Evolutionary conservation across 2,113 vertebrate species (phyloP).

Genomic region (Isichthys henryi): DNA sequence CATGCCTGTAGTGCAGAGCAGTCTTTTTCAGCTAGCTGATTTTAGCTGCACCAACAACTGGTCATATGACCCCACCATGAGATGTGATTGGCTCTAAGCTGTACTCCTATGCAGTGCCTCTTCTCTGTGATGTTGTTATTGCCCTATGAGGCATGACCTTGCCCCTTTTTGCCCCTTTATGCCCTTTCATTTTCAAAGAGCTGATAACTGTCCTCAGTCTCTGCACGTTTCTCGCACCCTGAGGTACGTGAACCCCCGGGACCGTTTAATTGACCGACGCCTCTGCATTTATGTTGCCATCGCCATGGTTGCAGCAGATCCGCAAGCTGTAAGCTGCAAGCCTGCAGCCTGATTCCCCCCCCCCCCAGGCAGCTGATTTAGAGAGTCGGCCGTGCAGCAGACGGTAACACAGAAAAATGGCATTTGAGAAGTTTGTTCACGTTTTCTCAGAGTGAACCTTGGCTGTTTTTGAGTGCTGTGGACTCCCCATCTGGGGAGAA

Average conservation of each 20-base stretch:
- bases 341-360: not conserved
- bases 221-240: not conserved
- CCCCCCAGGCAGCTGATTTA: not conserved
- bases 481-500: not conserved
- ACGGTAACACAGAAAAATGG: not conserved
- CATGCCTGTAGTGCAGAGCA: not conserved
- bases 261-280: not conserved
- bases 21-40: not conserved
- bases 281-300: not conserved
- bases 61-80: not conserved
- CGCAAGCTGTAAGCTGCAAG: not conserved
- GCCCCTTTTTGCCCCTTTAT: not conserved
- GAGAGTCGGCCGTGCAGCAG: not conserved
- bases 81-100: not conserved
- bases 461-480: not conserved
- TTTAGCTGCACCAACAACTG: not conserved
- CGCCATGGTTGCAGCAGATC: not conserved
- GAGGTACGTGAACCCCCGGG: not conserved
- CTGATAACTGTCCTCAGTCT: not conserved
- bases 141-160: not conserved
- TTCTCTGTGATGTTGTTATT: not conserved
- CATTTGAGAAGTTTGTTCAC: not conserved
- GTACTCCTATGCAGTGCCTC: not conserved
- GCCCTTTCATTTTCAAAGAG: not conserved
- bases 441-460: not conserved